A percentile compares a stretch with the other conserved stretches of the same genome.
phyloP scores from a whole-genome alignment of 2,113 vertebrate genomes.

The Callionymus lyra region DNA sequence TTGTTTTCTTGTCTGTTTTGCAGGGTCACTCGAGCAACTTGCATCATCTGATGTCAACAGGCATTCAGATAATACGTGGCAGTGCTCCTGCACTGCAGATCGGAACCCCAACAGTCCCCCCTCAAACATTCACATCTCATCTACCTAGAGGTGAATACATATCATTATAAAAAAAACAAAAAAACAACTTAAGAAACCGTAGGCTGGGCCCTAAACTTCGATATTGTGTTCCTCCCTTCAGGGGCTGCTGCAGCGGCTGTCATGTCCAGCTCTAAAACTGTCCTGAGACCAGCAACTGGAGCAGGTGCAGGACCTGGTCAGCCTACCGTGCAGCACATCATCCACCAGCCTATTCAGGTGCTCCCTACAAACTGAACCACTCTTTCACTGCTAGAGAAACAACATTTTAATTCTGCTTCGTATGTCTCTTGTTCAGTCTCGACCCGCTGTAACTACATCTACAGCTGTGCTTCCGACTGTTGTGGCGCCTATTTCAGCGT shows the following conservation, averaged over 20 bases:
- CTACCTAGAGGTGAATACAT: conserved; percentile 80
- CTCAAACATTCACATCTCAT: conserved; percentile 77
- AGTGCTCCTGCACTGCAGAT: conserved; percentile 82
- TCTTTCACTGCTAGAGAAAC: background rate
- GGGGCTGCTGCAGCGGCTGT: conserved; percentile 94
- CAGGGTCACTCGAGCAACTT: conserved; percentile 90
- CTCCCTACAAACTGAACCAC: background rate
- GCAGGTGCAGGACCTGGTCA: conserved; percentile 77
- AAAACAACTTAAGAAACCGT: too few species aligned
- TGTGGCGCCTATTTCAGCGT: conserved; percentile 87
- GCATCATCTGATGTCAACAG: conserved; percentile 87
- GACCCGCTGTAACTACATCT: conserved; percentile 83
- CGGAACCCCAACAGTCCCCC: conserved; percentile 63
- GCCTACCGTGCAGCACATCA: conserved; percentile 88
- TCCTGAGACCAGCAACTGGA: conserved; percentile 83
- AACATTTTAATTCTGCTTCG: background rate
- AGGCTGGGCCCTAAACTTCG: background rate
- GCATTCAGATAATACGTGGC: conserved; percentile 90
- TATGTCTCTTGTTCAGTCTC: conserved; percentile 69
- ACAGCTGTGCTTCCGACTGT: conserved; percentile 87
- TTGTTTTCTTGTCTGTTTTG: conserved; percentile 2
- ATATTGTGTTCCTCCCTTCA: conserved; percentile 26
- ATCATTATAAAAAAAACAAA: too few species aligned
- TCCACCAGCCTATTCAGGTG: conserved; percentile 92
- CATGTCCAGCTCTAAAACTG: conserved; percentile 94